A percentile compares a stretch with the other conserved stretches of the same genome.
These are phyloP conservation scores for Podarcis cretensis DNA, from an alignment of 2,113 vertebrate genomes.

Conservation along the genomic window DNA sequence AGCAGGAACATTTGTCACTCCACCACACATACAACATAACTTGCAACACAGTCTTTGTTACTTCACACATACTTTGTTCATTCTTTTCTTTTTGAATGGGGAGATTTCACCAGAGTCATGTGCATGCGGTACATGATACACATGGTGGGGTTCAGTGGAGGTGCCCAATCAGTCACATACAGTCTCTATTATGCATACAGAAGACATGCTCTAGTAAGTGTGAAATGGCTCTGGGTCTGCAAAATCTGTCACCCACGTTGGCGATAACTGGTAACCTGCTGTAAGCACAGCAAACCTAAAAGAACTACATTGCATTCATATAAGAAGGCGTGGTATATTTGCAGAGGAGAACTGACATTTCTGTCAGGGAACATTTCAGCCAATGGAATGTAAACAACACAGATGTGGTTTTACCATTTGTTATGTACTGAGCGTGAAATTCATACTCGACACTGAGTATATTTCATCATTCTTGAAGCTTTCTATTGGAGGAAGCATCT, in stretches of 20 bases:
- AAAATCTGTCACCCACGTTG: slow-evolving; percentile 1
- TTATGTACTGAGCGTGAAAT: too few relatives aligned
- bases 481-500: neutral
- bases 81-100: neutral
- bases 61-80: neutral
- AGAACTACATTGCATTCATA: neutral
- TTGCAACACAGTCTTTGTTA: neutral
- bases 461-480: neutral
- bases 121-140: neutral
- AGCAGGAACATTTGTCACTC: neutral
- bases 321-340: neutral
- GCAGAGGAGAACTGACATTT: neutral
- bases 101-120: neutral
- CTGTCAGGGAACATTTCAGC: neutral
- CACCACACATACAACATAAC: neutral
- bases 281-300: neutral
- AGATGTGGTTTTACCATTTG: neutral
- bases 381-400: neutral
- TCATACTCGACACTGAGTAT: too few relatives aligned
- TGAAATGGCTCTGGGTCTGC: neutral
- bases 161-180: neutral
- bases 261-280: neutral
- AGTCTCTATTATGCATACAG: neutral
- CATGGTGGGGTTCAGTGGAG: neutral
- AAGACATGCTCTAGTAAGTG: neutral